Base-by-base conservation (phyloP, 2,797 vertebrate species). In the Coendou prehensilis region DNA sequence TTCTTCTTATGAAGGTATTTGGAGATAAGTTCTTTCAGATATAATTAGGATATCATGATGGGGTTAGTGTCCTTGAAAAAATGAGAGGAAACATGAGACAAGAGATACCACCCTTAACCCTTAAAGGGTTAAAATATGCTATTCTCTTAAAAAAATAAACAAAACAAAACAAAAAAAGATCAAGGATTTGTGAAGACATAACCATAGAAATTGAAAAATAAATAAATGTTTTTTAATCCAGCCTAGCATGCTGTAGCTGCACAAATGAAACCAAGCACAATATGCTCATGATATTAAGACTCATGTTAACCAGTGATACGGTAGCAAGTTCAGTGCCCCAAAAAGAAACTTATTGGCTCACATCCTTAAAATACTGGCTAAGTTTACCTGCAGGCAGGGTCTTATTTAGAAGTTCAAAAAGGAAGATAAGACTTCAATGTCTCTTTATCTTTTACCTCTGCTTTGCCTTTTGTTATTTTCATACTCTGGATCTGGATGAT, bases 381-480 rank as follows among this genome's bases (percentile, higher is more conserved):
- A 63, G 1, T 64, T 78, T 76, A 84, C 23, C 14, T 81, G 56
- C 41, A 84, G 86, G 30, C 9, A 95, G 26, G 14, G 2, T 28
- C 89, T 91, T 80, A 50, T 83, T 20, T 14, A 83, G 23, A 64
- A 57, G n/a, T 50, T 95, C 4, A 50, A 33, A 94, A 80, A 52
- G 47, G 22, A 89, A 50, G 52, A 9, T 54, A n/a, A 64, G 2
- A 10, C 13, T 78, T 92, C 11, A 59, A 1, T 20, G 64, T 64
- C 9, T 50, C 50, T 18, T 52, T 78, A 56, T 30, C 20, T 80
- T 94, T 94, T 91, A 54, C 6, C 52, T 80, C 57, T 85, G 30
- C 11, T 87, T 47, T 73, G 30, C 83, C 6, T 33, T 89, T 52
- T 79, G 13, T 76, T 87, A 56, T 63, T 95, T 93, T 64, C 23